These are phyloP conservation scores for Drosophila setosimentum DNA, from an alignment of 2,888 invertebrate species.

Conservation along the genomic window DNA sequence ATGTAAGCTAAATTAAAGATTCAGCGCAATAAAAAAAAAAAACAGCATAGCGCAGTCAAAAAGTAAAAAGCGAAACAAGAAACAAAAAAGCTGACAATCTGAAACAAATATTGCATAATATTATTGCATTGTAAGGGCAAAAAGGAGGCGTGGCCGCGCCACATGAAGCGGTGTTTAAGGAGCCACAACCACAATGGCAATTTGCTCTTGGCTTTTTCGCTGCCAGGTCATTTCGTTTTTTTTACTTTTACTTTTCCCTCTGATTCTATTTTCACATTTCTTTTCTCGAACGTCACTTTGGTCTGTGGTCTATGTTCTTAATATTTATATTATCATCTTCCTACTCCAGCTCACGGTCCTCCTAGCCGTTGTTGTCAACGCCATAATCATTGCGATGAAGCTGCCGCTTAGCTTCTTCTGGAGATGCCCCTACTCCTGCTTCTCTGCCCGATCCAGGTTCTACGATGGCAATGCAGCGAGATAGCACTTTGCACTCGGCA, in stretches of 20 bases:
- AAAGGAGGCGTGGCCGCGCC: slow-evolving; percentile 14
- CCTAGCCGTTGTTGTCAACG: slow-evolving; percentile 38
- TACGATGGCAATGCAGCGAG: slow-evolving; percentile 27
- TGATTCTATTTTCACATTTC: slow-evolving; percentile 1
- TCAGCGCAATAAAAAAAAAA: slow-evolving; percentile 14
- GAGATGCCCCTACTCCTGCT: slow-evolving; percentile 2
- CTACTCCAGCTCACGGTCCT: background rate
- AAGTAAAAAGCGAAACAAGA: slow-evolving; percentile 6
- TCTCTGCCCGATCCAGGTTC: background rate
- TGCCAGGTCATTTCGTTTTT: slow-evolving; percentile 23
- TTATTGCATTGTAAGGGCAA: slow-evolving; percentile 44
- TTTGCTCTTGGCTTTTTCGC: slow-evolving; percentile 53
- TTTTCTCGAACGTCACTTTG: slow-evolving; percentile 18
- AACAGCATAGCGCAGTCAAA: background rate
- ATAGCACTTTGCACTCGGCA: slow-evolving; percentile 45
- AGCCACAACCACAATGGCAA: slow-evolving; percentile 61
- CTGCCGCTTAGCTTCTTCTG: slow-evolving; percentile 1
- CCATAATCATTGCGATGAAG: slow-evolving; percentile 37
- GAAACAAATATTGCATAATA: slow-evolving; percentile 71
- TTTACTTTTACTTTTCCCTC: background rate
- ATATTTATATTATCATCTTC: slow-evolving; percentile 64
- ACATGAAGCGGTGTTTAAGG: slow-evolving; percentile 50
- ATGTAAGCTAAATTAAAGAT: slow-evolving; percentile 60
- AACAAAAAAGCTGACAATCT: slow-evolving; percentile 39
- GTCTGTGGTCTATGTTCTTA: slow-evolving; percentile 43